Conservation (phyloP, 2,797 vertebrate genomes). For the Pipistrellus pygmaeus region DNA sequence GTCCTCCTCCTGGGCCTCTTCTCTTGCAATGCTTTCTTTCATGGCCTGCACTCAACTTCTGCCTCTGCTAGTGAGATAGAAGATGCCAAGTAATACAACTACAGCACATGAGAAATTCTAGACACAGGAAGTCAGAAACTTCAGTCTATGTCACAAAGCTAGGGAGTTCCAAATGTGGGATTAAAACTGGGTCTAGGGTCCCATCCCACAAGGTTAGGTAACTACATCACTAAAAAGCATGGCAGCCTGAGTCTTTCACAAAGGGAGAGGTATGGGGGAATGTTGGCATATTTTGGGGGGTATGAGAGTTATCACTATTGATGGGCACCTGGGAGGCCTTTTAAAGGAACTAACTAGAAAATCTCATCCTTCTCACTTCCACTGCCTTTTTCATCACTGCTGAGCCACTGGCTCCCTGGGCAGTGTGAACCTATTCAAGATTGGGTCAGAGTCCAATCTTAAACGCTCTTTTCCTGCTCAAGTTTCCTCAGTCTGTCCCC, state of each 20-base stretch:
- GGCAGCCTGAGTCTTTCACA: neutral
- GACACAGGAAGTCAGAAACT: neutral
- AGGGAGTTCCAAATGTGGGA: neutral
- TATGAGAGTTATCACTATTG: neutral
- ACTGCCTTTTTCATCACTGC: neutral
- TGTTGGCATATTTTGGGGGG: neutral
- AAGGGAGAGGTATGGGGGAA: fast-evolving
- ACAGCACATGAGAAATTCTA: neutral
- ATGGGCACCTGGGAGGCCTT: neutral
- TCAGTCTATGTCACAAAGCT: neutral
- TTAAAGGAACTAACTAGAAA: neutral
- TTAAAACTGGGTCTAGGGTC: neutral
- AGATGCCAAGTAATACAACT: neutral
- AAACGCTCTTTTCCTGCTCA: neutral
- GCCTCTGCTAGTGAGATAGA: neutral
- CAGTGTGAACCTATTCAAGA: neutral
- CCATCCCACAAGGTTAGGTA: neutral
- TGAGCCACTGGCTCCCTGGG: neutral
- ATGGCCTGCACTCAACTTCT: neutral
- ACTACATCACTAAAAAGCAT: neutral
- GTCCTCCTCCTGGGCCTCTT: neutral
- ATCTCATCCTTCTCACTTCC: neutral
- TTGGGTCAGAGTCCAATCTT: neutral
- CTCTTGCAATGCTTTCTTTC: neutral
- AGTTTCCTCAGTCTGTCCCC: neutral